Evolutionary conservation across 1,140 invertebrate genomes (phyloP).

Genomic region (Doryteuthis pealeii): DNA sequence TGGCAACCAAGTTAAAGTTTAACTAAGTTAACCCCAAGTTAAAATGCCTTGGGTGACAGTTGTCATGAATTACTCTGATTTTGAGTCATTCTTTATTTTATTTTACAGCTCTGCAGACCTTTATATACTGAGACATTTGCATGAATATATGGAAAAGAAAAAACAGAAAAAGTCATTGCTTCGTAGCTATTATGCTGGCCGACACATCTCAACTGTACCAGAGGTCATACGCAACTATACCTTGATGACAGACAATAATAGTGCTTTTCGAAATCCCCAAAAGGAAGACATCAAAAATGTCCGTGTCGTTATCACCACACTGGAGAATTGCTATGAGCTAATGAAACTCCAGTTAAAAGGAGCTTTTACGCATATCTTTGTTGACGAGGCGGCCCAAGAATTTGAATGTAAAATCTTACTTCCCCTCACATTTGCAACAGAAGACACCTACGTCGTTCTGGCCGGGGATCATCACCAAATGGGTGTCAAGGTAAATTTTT

Average conservation of each 20-base stretch:
- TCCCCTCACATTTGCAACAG: slow-evolving; percentile 44
- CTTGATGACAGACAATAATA: slow-evolving; percentile 64
- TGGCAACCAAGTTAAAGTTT: too few species aligned
- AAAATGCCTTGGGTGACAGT: too few species aligned
- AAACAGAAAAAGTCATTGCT: slow-evolving; percentile 18
- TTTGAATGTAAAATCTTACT: slow-evolving; percentile 50
- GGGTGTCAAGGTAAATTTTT: not conserved
- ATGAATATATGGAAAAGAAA: slow-evolving; percentile 36
- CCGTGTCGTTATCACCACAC: slow-evolving; percentile 77
- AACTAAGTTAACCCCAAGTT: too few species aligned
- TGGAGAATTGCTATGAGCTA: slow-evolving; percentile 69
- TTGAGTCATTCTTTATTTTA: slow-evolving; percentile 16
- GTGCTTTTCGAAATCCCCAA: slow-evolving; percentile 69
- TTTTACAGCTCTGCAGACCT: slow-evolving; percentile 65
- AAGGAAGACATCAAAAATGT: slow-evolving; percentile 72
- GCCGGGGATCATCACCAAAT: slow-evolving; percentile 53
- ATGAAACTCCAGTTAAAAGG: slow-evolving; percentile 32
- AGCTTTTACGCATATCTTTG: slow-evolving; percentile 52
- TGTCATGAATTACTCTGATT: too few species aligned
- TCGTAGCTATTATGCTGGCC: slow-evolving; percentile 77
- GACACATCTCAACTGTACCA: slow-evolving; percentile 74
- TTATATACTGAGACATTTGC: slow-evolving; percentile 77
- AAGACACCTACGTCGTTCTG: slow-evolving; percentile 52
- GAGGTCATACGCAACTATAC: slow-evolving; percentile 74
- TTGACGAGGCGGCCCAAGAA: slow-evolving; percentile 53